These are phyloP conservation scores for Cydia splendana DNA, from an alignment of 1,140 invertebrate species.

Conservation along the genomic window DNA sequence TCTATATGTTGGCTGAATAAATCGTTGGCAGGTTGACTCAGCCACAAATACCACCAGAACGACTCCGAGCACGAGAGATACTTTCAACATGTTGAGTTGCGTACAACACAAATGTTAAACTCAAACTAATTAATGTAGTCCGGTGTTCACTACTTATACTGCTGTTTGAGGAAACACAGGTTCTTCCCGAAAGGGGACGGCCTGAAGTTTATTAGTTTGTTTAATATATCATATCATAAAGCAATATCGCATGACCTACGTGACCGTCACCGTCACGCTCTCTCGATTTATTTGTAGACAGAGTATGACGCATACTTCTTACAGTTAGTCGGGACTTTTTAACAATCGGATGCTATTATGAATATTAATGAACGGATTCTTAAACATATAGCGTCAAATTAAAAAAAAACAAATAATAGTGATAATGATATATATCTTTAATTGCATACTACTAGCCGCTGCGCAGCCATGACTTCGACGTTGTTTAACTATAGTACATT, in stretches of 20 bases:
- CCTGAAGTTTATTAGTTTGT: conserved; percentile 16
- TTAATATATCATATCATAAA: not conserved
- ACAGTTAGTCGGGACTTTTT: not conserved
- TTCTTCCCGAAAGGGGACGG: conserved; percentile 33
- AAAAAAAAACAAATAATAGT: too few relatives aligned
- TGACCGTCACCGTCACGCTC: not conserved
- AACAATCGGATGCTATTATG: not conserved
- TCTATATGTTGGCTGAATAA: conserved; percentile 32
- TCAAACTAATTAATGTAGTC: conserved; percentile 6
- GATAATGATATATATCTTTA: too few relatives aligned
- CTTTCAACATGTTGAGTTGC: conserved; percentile 27
- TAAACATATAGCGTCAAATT: too few relatives aligned
- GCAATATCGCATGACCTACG: not conserved
- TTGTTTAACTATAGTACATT: too few relatives aligned
- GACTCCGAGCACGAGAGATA: not conserved
- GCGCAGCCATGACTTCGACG: too few relatives aligned
- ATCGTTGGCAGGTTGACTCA: conserved; percentile 6
- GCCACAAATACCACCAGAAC: conserved; percentile 18
- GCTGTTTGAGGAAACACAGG: conserved; percentile 23
- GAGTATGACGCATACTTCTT: not conserved
- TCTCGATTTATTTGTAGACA: not conserved
- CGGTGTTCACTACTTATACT: conserved; percentile 28
- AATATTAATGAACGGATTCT: too few relatives aligned
- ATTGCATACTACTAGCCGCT: too few relatives aligned
- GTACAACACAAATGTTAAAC: not conserved